Conservation (phyloP, 2,113 vertebrate genomes). For the Notothenia coriiceps region DNA sequence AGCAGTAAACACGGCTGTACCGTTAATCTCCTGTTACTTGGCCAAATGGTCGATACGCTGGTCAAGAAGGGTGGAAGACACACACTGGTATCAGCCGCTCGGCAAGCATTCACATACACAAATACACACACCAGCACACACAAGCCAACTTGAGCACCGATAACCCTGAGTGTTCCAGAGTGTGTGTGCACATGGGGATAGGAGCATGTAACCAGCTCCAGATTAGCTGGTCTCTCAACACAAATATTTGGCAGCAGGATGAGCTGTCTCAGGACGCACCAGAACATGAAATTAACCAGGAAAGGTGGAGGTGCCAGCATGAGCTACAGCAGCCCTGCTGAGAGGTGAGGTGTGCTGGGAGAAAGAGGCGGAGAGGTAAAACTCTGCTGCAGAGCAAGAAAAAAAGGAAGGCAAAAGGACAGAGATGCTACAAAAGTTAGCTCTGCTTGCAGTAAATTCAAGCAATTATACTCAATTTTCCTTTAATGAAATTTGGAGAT, state of each 20-base stretch:
- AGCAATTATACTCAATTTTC: constrained; percentile 37
- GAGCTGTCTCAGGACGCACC: constrained; percentile 82
- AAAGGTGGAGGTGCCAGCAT: constrained; percentile 63
- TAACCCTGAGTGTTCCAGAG: constrained; percentile 23
- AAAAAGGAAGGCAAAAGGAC: neutral
- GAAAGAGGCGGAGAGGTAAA: constrained; percentile 13
- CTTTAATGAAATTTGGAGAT: constrained; percentile 53
- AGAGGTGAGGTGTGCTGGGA: constrained; percentile 30
- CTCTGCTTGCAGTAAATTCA: constrained; percentile 37
- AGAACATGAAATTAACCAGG: constrained; percentile 85
- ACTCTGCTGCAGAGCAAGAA: constrained; percentile 3
- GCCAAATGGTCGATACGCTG: constrained; percentile 43
- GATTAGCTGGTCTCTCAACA: constrained; percentile 77
- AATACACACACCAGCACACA: constrained; percentile 30
- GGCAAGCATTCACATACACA: constrained; percentile 40
- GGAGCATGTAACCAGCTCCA: constrained; percentile 62
- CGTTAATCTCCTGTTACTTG: constrained; percentile 58
- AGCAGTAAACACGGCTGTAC: constrained; percentile 47
- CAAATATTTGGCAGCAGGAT: constrained; percentile 85
- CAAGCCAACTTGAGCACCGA: constrained; percentile 24
- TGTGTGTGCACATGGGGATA: constrained; percentile 24
- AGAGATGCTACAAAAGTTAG: constrained; percentile 21
- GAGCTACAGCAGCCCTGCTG: constrained; percentile 46
- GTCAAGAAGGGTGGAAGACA: constrained; percentile 38
- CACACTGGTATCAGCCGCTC: constrained; percentile 40